phyloP scores from a whole-genome alignment of 1,140 invertebrate genomes.

The Drosophila carrolli region DNA sequence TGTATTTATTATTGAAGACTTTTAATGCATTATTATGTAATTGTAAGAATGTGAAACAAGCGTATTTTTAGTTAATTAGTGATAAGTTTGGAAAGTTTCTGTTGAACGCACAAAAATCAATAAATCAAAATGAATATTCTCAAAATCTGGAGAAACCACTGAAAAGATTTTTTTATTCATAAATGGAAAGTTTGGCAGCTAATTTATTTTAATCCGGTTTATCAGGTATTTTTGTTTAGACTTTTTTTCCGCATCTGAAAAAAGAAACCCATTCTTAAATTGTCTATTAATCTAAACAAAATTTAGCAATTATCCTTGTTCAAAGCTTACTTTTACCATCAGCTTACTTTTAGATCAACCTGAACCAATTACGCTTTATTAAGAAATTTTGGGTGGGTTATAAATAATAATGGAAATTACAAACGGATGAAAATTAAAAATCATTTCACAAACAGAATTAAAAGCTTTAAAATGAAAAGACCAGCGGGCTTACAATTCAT shows the following conservation, averaged over 20 bases:
- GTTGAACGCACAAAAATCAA: slow-evolving; percentile 74
- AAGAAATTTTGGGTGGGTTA: not conserved
- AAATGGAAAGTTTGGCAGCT: not conserved
- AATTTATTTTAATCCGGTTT: not conserved
- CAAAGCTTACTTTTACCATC: slow-evolving; percentile 2
- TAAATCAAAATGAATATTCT: slow-evolving; percentile 58
- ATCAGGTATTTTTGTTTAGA: not conserved
- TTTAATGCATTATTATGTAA: slow-evolving; percentile 73
- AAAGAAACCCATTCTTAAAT: not conserved
- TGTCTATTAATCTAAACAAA: too few species aligned
- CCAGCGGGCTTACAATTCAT: slow-evolving; percentile 46
- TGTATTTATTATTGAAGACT: slow-evolving; percentile 72
- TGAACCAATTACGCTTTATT: slow-evolving; percentile 7
- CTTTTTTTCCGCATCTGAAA: slow-evolving; percentile 1
- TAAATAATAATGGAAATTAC: slow-evolving; percentile 9
- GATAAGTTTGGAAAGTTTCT: slow-evolving; percentile 66
- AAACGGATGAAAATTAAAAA: not conserved
- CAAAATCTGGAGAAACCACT: slow-evolving; percentile 2
- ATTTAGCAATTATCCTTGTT: too few species aligned
- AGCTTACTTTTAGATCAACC: not conserved
- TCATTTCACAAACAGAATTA: slow-evolving; percentile 31
- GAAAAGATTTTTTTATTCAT: not conserved
- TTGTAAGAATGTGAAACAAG: slow-evolving; percentile 64
- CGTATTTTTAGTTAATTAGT: slow-evolving; percentile 76
- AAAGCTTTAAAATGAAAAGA: slow-evolving; percentile 28